phyloP scores from a whole-genome alignment of 2,113 vertebrate genomes.

The Barnardius zonarius region DNA sequence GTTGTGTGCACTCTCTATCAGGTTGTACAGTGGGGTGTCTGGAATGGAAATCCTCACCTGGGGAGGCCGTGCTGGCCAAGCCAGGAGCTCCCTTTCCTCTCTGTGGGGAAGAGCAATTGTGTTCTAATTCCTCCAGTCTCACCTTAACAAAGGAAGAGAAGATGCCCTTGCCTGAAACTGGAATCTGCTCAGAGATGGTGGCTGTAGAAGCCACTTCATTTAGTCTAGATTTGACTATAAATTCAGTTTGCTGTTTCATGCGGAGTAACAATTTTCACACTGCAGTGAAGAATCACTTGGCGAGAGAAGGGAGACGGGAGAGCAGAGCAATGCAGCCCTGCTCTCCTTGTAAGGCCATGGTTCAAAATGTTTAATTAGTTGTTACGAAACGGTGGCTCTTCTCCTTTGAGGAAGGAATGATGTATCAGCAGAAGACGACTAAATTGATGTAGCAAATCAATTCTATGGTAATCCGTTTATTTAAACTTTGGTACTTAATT shows the following conservation, averaged over 20 bases:
- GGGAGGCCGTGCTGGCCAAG: rapidly evolving
- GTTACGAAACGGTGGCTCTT: not conserved
- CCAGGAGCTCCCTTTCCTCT: not conserved
- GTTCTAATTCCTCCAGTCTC: not conserved
- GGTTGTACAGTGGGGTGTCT: not conserved
- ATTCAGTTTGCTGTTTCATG: not conserved
- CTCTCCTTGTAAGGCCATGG: not conserved
- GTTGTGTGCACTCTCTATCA: not conserved
- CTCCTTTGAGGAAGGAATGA: conserved; percentile 41
- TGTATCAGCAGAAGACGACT: conserved; percentile 63
- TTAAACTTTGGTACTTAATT: conserved; percentile 71
- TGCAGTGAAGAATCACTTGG: not conserved
- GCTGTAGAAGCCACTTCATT: not conserved
- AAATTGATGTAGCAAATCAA: conserved; percentile 66
- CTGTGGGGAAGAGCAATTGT: not conserved
- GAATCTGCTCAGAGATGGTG: not conserved
- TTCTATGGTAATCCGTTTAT: conserved; percentile 68
- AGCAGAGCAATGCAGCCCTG: not conserved
- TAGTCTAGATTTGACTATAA: not conserved
- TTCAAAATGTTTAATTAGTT: conserved; percentile 59
- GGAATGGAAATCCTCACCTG: not conserved
- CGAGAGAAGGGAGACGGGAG: not conserved
- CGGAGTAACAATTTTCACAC: not conserved
- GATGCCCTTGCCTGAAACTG: not conserved
- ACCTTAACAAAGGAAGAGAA: not conserved